Percentiles rank a stretch among this genome's conserved stretches.
Conservation (phyloP, 2,888 invertebrate species). For the Anarsia innoxiella region DNA sequence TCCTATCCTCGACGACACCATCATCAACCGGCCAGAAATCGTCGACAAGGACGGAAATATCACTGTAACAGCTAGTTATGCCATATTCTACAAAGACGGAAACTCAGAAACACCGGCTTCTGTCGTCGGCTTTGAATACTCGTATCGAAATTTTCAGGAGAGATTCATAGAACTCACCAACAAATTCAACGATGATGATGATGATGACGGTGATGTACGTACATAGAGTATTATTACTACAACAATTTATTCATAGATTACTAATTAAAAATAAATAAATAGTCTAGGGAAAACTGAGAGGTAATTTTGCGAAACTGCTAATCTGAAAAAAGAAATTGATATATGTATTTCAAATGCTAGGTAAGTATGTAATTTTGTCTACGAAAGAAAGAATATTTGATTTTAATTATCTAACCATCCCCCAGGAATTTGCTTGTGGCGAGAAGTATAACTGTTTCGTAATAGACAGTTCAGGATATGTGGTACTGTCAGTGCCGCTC, state of each 20-base stretch:
- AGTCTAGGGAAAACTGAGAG: no score
- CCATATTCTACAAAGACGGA: constrained; percentile 87
- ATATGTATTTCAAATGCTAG: no score
- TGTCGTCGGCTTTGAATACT: constrained; percentile 91
- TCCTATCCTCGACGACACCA: constrained; percentile 54
- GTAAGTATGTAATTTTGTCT: no score
- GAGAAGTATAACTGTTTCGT: constrained; percentile 86
- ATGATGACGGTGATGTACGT: constrained; percentile 33
- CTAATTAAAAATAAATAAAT: no score
- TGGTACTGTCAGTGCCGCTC: constrained; percentile 79
- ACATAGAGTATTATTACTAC: not conserved
- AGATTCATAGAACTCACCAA: constrained; percentile 80
- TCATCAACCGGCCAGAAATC: constrained; percentile 43
- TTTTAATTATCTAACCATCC: not conserved
- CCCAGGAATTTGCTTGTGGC: constrained; percentile 61
- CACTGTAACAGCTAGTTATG: constrained; percentile 86
- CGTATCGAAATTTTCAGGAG: constrained; percentile 80
- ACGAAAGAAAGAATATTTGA: no score
- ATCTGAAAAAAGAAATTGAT: no score
- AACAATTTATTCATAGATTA: not conserved
- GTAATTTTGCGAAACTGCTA: no score
- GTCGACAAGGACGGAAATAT: constrained; percentile 67
- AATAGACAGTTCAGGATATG: constrained; percentile 94
- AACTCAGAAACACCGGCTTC: constrained; percentile 88
- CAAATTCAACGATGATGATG: constrained; percentile 1